Conservation (phyloP, 2,797 vertebrate species). For the Neomorphus geoffroyi region DNA sequence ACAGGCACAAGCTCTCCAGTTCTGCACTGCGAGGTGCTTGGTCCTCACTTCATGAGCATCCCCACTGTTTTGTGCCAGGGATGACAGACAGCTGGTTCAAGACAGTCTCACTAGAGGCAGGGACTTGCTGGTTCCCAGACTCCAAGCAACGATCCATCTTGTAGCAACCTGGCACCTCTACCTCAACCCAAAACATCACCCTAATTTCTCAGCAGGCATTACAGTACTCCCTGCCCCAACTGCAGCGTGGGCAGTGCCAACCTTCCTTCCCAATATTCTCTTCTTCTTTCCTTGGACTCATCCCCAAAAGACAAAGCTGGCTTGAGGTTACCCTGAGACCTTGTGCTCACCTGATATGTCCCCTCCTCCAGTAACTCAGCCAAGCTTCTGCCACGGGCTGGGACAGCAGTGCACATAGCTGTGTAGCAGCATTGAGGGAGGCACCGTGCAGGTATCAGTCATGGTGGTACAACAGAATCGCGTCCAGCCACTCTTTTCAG, state of each 20-base stretch:
- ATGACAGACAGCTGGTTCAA: neutral
- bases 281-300: neutral
- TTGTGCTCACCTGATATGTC: neutral
- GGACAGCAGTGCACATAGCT: neutral
- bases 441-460: neutral
- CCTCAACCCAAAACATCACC: neutral
- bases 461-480: neutral
- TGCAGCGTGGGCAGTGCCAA: neutral
- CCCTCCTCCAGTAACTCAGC: neutral
- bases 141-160: neutral
- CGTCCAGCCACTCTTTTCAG: neutral
- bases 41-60: fast-evolving
- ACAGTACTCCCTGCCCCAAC: neutral
- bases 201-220: neutral
- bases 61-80: neutral
- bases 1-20: neutral
- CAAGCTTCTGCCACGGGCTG: neutral
- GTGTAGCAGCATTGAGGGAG: neutral
- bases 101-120: neutral
- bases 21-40: neutral
- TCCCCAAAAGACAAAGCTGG: neutral
- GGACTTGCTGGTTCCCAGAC: neutral
- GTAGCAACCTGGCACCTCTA: neutral
- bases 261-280: neutral
- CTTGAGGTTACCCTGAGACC: neutral